A percentile compares a stretch with the other conserved stretches of the same genome.
phyloP scores from a whole-genome alignment of 2,888 invertebrate genomes.

The Blera fallax region DNA sequence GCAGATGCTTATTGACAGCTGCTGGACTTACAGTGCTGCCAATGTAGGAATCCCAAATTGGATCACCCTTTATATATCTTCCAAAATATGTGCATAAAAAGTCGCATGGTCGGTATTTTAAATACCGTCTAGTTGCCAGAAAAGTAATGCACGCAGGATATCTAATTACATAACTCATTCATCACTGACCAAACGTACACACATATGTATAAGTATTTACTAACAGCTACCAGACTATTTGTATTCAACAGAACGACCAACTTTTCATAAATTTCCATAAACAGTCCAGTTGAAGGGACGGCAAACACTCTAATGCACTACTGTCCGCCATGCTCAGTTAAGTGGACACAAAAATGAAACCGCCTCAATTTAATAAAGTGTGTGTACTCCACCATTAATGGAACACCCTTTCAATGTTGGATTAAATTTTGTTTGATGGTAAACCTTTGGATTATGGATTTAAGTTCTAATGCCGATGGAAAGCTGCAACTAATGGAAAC shows the following conservation, averaged over 20 bases:
- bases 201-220: no score
- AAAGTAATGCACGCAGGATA: no score
- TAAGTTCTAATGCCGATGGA: slow-evolving; percentile 4
- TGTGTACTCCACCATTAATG: slow-evolving; percentile 34
- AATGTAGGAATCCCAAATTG: no score
- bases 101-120: no score
- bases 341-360: neutral
- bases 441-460: slow-evolving; percentile 36
- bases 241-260: neutral
- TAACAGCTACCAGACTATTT: no score
- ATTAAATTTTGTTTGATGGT: slow-evolving; percentile 40
- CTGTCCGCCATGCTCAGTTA: neutral
- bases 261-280: neutral
- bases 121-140: no score
- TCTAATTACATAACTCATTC: no score
- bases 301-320: neutral
- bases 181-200: no score
- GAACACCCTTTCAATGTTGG: slow-evolving; percentile 33
- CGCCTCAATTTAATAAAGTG: slow-evolving; percentile 4
- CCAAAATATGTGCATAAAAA: no score
- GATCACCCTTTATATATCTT: no score
- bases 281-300: neutral
- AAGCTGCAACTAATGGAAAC: neutral
- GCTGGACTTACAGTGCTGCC: no score
- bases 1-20: no score